Conservation (phyloP, 2,113 vertebrate species). For the cattle (Bos taurus) region DNA sequence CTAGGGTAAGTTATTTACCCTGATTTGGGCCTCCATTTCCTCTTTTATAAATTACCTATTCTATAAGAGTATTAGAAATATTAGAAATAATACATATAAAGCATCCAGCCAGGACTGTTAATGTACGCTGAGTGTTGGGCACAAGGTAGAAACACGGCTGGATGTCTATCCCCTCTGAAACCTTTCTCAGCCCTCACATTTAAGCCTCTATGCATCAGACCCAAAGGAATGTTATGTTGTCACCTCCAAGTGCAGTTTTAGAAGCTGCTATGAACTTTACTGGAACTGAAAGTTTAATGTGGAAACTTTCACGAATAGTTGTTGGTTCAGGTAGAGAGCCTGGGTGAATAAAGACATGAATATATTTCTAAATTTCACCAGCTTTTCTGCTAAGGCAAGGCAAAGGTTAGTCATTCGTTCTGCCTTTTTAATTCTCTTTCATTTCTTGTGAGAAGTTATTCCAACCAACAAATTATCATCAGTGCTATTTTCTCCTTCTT, state of each 20-base stretch:
- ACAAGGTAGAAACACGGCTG: accelerated
- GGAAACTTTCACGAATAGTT: slow-evolving; percentile 60
- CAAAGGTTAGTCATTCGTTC: slow-evolving; percentile 19
- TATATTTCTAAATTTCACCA: slow-evolving; percentile 64
- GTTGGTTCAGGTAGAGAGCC: slow-evolving; percentile 64
- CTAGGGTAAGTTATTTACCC: not conserved
- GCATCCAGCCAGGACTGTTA: not conserved
- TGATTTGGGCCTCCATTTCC: not conserved
- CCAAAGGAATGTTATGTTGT: slow-evolving; percentile 56
- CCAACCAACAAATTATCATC: not conserved
- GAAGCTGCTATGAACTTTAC: slow-evolving; percentile 61
- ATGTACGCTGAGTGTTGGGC: accelerated
- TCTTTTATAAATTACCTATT: not conserved
- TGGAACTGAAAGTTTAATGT: slow-evolving; percentile 67
- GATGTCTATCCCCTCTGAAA: not conserved
- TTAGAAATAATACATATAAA: not conserved
- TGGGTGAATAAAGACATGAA: slow-evolving; percentile 26
- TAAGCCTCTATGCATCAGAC: not conserved
- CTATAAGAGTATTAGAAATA: not conserved
- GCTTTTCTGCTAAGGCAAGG: not conserved
- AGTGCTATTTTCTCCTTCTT: not conserved
- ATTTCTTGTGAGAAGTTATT: not conserved
- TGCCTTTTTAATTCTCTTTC: not conserved
- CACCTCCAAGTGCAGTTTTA: slow-evolving; percentile 38
- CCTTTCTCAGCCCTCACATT: not conserved